Evolutionary conservation across 2,113 vertebrate genomes (phyloP), one percentile per base, ranked within the genome.

Genomic region (Urocynchramus pylzowi): DNA sequence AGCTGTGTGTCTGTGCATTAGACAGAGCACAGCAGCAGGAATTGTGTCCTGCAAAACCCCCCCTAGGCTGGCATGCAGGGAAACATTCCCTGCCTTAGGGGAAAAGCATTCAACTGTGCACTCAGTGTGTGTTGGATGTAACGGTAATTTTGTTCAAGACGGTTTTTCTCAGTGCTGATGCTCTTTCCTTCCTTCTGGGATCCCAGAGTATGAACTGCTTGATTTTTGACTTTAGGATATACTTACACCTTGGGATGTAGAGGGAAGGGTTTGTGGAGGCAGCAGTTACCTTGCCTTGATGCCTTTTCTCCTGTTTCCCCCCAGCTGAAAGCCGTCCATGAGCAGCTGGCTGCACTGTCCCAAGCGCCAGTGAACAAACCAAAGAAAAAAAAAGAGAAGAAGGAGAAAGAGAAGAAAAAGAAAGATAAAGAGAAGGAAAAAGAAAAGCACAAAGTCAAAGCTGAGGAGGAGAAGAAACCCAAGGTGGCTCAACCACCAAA

Each of bases 311-410:
- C 10, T n/a, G 2, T 78, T 57, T 26, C 63, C 27, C n/a, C n/a
- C 18, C 67, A 99, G 99, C 98, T 99, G 17, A 99, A 99, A 96
- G 98, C 98, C 0, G 99, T 99, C 88, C 99, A 99, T 0, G 98
- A 99, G 92, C 99, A 99, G 98, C 98, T 99, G 44, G 98, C 98
- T 5, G 99, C 98, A 7, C 96, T 99, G 90, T 99, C 99, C 20
- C 98, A 99, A 97, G 98, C 98, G 1, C 99, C 99, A 0, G 98
- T 98, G 84, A 99, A 98, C 94, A 99, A 99, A 98, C 98, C 99
- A 97, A 99, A 99, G 98, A 99, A 98, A 97, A 99, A 98, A 91
- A 99, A 98, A 61, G 98, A 99, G 96, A 99, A 99, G 97, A 99
- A 99, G 86, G 99, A 99, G 60, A 99, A 98, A 49, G 98, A 98